phyloP scores from a whole-genome alignment of 2,888 invertebrate species.

The Coecobrya sp. region DNA sequence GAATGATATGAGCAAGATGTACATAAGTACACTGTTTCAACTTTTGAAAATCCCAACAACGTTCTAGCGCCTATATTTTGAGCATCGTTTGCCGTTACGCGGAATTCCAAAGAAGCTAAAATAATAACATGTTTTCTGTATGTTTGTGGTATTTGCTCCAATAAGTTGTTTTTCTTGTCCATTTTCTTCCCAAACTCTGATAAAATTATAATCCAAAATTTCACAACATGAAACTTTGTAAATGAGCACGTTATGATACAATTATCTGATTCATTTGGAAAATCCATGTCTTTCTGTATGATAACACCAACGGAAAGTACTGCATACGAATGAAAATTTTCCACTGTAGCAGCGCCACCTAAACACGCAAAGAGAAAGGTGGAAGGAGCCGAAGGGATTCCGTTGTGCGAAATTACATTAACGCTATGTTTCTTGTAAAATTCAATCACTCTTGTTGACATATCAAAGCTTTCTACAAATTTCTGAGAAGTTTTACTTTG shows the following conservation, averaged over 20 bases:
- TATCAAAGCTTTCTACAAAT: not conserved
- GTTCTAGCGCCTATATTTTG: not conserved
- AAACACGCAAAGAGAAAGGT: slow-evolving; percentile 13
- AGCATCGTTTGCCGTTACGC: not conserved
- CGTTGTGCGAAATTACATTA: not conserved
- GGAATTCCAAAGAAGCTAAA: not conserved
- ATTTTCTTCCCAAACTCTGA: not conserved
- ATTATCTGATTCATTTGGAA: not conserved
- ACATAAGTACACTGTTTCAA: slow-evolving; percentile 1
- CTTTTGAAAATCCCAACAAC: not conserved
- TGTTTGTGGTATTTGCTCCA: not conserved
- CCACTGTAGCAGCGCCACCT: not conserved
- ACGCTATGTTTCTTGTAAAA: not conserved
- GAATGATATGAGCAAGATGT: not conserved
- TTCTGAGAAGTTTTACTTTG: not conserved
- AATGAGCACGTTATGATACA: not conserved
- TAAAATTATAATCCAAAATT: slow-evolving; percentile 18
- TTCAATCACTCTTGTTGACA: not conserved
- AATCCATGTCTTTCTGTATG: not conserved
- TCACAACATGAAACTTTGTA: not conserved
- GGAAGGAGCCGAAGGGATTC: not conserved
- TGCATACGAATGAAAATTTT: slow-evolving; percentile 3
- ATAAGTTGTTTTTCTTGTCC: not conserved
- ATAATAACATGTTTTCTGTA: slow-evolving; percentile 9
- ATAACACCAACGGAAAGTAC: not conserved